phyloP scores from a whole-genome alignment of 2,113 vertebrate species.

The Morone saxatilis region DNA sequence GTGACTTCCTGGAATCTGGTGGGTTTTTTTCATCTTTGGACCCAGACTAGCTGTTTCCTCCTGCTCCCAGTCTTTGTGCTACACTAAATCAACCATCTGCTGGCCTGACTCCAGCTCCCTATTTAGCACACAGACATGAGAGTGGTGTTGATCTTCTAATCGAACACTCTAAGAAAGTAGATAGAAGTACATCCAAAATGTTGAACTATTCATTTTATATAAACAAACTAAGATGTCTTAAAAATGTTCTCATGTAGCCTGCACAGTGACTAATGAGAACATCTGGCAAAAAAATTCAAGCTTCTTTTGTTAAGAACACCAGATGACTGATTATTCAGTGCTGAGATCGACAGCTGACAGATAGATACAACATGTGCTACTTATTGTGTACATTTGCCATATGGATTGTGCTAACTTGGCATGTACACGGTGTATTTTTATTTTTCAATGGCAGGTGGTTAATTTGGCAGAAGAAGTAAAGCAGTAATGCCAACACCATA shows the following conservation, averaged over 20 bases:
- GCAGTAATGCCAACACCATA: neutral
- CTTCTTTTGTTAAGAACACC: neutral
- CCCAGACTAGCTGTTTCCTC: no score
- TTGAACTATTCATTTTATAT: neutral
- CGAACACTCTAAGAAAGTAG: neutral
- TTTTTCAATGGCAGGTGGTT: slow-evolving; percentile 23
- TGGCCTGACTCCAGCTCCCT: neutral
- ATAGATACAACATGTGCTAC: slow-evolving; percentile 10
- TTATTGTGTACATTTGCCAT: neutral
- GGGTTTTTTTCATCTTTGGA: neutral
- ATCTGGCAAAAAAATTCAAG: neutral
- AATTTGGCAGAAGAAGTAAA: slow-evolving; percentile 7
- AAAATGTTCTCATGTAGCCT: neutral
- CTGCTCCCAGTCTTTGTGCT: neutral
- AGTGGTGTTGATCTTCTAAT: neutral
- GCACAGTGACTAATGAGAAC: neutral
- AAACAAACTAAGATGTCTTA: neutral
- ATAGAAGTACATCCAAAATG: neutral
- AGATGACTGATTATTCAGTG: neutral
- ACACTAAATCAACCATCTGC: neutral
- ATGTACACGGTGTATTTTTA: slow-evolving; percentile 8
- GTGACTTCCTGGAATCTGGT: neutral
- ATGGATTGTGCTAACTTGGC: slow-evolving; percentile 11
- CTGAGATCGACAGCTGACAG: slow-evolving; percentile 25
- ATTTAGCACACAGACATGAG: neutral